These are phyloP conservation scores for Lepilemur ruficaudatus DNA, from an alignment of 2,797 vertebrate genomes.

Conservation along the genomic window DNA sequence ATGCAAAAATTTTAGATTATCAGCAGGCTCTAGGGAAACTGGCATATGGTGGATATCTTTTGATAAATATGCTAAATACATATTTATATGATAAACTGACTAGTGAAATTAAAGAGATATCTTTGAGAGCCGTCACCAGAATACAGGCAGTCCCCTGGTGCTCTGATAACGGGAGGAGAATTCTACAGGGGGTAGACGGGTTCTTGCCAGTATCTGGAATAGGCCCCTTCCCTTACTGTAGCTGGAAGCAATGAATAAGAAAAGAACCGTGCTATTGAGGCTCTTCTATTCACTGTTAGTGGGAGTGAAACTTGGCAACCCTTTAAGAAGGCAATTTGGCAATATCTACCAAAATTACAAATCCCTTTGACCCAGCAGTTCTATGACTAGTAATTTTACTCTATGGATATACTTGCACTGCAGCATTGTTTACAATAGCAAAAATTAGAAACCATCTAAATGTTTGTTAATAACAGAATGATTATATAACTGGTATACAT, in stretches of 20 bases:
- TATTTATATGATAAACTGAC: slow-evolving; percentile 45
- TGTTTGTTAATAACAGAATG: not conserved
- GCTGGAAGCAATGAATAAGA: not conserved
- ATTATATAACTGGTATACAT: not conserved
- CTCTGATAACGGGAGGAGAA: not conserved
- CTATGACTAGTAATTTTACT: not conserved
- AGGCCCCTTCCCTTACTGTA: not conserved
- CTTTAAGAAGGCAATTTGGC: not conserved
- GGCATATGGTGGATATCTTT: slow-evolving; percentile 41
- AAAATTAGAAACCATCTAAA: not conserved
- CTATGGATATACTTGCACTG: not conserved
- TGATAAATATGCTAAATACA: slow-evolving; percentile 59
- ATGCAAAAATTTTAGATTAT: slow-evolving; percentile 56
- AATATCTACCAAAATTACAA: not conserved
- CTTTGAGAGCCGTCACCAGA: not conserved
- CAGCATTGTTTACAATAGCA: not conserved
- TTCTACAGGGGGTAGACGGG: not conserved
- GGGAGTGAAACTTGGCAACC: not conserved
- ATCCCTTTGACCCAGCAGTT: not conserved
- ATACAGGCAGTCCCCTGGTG: not conserved
- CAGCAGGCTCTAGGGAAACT: slow-evolving; percentile 46
- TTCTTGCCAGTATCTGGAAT: not conserved
- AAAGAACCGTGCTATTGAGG: not conserved
- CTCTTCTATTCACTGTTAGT: not conserved
- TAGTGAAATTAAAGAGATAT: not conserved